These are phyloP conservation scores for Drosophila sp. DNA, from an alignment of 1,140 invertebrate genomes.

Conservation along the genomic window DNA sequence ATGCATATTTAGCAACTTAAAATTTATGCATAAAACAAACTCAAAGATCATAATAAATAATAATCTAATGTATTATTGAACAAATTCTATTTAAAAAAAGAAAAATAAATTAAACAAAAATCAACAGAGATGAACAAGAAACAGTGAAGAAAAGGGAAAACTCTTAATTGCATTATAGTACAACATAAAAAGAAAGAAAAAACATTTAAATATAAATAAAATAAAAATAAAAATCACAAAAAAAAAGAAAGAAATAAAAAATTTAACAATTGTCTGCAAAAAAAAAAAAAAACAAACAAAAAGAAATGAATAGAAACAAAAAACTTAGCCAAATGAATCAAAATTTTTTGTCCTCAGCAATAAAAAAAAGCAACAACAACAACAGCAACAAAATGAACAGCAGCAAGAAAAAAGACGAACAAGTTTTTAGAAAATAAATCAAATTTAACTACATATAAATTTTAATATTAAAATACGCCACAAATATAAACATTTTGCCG, in stretches of 20 bases:
- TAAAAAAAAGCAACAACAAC: background rate
- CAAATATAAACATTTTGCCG: conserved; percentile 3
- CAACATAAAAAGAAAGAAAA: conserved; percentile 26
- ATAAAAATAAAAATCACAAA: conserved; percentile 25
- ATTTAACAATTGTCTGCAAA: conserved; percentile 12
- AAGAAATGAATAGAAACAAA: conserved; percentile 10
- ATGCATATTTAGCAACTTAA: conserved; percentile 60
- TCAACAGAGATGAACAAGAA: conserved; percentile 23
- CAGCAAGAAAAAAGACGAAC: background rate
- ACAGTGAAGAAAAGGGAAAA: conserved; percentile 12
- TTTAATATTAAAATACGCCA: conserved; percentile 22
- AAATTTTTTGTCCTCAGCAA: conserved; percentile 69
- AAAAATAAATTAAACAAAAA: background rate
- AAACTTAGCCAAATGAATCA: conserved; percentile 75
- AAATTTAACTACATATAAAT: conserved; percentile 12
- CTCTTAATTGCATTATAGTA: conserved; percentile 43
- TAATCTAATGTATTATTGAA: conserved; percentile 47
- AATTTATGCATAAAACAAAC: conserved; percentile 44
- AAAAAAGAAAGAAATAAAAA: conserved; percentile 26
- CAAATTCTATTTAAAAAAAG: conserved; percentile 15
- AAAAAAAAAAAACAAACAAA: conserved; percentile 20
- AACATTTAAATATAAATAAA: conserved; percentile 21
- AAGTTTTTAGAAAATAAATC: conserved; percentile 16
- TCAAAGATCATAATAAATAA: conserved; percentile 45
- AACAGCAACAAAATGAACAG: background rate